Base-by-base conservation (phyloP, 2,113 vertebrate genomes). In the Menura novaehollandiae region DNA sequence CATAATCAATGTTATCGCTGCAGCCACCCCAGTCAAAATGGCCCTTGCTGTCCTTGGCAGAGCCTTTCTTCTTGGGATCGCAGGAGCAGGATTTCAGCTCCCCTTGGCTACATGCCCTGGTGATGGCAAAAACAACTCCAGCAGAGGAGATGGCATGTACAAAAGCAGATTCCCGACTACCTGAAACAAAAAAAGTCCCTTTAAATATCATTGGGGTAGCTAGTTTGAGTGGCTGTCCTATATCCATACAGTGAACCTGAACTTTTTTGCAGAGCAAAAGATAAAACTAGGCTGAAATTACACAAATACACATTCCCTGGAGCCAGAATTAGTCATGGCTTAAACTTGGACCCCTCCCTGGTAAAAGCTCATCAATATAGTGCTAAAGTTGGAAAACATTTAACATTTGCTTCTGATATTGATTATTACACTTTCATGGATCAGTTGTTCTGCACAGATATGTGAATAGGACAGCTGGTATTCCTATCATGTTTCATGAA, bases 101-200 rank as follows among this genome's bases (percentile, higher is more conserved):
- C 43, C 99, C 99, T 92, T 98, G 99, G 97, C 99, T 99, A 97
- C 99, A 99, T 55, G 99, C 99, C 69, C 99, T 98, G 26, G 99
- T 99, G 97, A 99, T 94, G 46, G 99, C 98, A 98, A 99, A 98
- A 35, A 99, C 99, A 96, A 99, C 99, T 26, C 99, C 99, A 22
- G 99, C 99, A 2, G 99, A 99, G 84, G 99, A 99, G 98, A 99
- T 98, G 96, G 99, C 99, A 4, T 99, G 99, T 76, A 99, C 98
- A 95, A 99, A 99, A 81, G 99, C 99, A 51, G 99, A 99, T 93
- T 99, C 99, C 53, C 99, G 98, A 95, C 99, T 99, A 97, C 99
- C 99, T 99, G 98, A 76, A 98, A 91, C 84, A 88, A 92, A 97
- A 64, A 89, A 94, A 39, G 43, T n/a, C 9, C 1, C 78, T 91